Base-by-base conservation (phyloP, 2,113 vertebrate genomes). In the Takifugu flavidus region DNA sequence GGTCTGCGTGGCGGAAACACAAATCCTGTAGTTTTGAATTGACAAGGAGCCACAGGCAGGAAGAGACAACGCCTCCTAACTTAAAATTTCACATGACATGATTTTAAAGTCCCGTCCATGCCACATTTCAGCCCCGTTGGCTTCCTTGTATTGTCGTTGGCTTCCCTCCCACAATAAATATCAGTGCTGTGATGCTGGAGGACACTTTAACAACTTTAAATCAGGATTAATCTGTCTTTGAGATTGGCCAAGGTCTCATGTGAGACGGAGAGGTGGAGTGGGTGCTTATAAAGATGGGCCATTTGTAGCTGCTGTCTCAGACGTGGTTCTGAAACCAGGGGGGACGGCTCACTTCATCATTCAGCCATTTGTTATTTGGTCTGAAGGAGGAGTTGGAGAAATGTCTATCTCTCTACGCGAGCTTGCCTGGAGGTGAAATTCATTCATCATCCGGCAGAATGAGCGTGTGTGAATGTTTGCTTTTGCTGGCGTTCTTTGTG, bases 291-390 rank as follows among this genome's bases (percentile, higher is more conserved):
- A 76, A 75, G 77, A 75, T 8, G 71, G 72, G 63, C 65, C 79
- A 69, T 87, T 89, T 84, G 85, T 78, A 70, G 79, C 65, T 34
- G 75, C 62, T 67, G 66, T 86, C 80, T 80, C 61, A 25, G 71
- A 67, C 54, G 63, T 61, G 73, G 42, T 77, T 78, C 76, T 65
- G 62, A 77, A 72, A 81, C 82, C 80, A 42, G 67, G 62, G 74
- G 85, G 74, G 82, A 87, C 87, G 81, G 84, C 74, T 82, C 75
- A 71, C 78, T 80, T 65, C 62, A 83, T 90, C 83, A 83, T 68
- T 81, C 70, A 67, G 71, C 74, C 49, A 45, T 79, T 83, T 87
- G 86, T 82, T 83, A 79, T 80, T 86, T 82, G 61, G 67, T 86
- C 72, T 85, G 67, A 79, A 67, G 65, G 76, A 29, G 55, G 62